Evolutionary conservation across 2,113 vertebrate genomes (phyloP), one percentile per base, ranked within the genome.

Genomic region (Pagrus major): DNA sequence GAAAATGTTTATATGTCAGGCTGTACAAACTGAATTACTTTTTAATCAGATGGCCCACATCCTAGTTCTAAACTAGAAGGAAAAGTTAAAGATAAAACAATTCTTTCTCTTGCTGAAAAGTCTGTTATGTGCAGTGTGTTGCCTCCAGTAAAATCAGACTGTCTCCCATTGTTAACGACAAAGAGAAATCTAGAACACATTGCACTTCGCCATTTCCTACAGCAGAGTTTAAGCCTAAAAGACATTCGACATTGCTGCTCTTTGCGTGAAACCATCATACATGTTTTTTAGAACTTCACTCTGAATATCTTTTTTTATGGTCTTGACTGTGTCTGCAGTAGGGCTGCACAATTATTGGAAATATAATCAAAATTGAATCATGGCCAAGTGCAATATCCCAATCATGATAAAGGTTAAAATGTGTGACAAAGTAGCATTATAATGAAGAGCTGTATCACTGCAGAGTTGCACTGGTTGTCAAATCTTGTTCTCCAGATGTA

Each of bases 111-210:
- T 54, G 71, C 68, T 75, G 66, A 67, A 74, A 71, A 78, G 75
- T 83, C 65, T 83, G 83, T 74, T 78, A 66, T 78, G 61, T 86
- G 81, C 85, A 81, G 84, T 89, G 76, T 68, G 42, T 58, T 83
- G 87, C 78, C 89, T 84, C 60, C 64, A 81, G 89, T 87, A 29
- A 86, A 88, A 85, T 83, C 59, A 71, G 61, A 70, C 85, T 89
- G 90, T 91, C 87, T 85, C 78, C 79, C 74, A 71, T 87, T 88
- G 88, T 91, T 90, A 84, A 76, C 82, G 80, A 88, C 82, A 84
- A 88, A 82, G 59, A 83, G 52, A 86, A 89, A 86, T 86, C 55
- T 76, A 63, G 84, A 90, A 84, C 85, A 78, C 73, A 33, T 73
- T 80, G 74, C 77, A 68, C 49, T 70, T 72, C 20, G 61, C 84